Conservation (phyloP, 2,113 vertebrate species). For the Scolopax mira region DNA sequence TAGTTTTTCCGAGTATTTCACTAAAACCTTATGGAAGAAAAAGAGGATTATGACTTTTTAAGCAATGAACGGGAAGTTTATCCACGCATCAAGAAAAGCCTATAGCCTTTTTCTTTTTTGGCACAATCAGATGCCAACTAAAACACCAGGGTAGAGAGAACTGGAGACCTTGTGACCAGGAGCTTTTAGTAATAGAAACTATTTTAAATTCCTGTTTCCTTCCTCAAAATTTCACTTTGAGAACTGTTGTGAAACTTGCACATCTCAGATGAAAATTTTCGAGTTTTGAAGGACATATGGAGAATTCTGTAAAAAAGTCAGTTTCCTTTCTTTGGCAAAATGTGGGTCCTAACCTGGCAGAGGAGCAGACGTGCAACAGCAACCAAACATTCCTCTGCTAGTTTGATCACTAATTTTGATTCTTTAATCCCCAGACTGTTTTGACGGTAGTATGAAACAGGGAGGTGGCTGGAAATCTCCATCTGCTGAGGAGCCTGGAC, state of each 20-base stretch:
- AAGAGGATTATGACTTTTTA: not conserved
- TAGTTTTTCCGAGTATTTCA: not conserved
- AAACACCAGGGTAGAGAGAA: not conserved
- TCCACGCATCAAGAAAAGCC: not conserved
- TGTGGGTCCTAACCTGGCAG: not conserved
- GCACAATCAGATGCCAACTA: not conserved
- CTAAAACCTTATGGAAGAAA: not conserved
- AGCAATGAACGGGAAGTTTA: not conserved
- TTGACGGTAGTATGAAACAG: not conserved
- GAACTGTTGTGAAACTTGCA: not conserved
- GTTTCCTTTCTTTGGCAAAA: not conserved
- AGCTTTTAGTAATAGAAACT: not conserved
- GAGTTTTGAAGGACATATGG: not conserved
- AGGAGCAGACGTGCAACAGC: not conserved
- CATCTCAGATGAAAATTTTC: not conserved
- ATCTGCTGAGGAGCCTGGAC: rapidly evolving
- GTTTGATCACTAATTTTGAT: not conserved
- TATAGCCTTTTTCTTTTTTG: not conserved
- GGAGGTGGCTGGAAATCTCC: not conserved
- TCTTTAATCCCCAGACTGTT: not conserved
- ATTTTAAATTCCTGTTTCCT: not conserved
- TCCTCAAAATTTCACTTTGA: not conserved
- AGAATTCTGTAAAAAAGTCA: not conserved
- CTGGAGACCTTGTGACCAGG: not conserved
- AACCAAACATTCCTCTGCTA: not conserved